Conservation (phyloP, 2,797 vertebrate species). For the Chelonia mydas region DNA sequence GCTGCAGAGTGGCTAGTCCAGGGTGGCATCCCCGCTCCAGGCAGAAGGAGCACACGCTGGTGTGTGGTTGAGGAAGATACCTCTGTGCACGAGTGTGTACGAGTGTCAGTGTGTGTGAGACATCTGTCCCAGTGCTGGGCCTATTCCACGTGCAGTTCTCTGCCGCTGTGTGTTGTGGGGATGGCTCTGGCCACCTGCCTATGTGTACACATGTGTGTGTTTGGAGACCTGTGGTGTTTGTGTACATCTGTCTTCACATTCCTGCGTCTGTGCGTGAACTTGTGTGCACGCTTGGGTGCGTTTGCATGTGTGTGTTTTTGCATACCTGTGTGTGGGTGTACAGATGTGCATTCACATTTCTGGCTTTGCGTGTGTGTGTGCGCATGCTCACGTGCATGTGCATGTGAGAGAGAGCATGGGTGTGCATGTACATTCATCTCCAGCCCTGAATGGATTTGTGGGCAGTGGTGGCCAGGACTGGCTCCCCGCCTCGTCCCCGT, state of each 20-base stretch:
- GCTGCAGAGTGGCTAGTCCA: no score
- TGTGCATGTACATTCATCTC: not conserved
- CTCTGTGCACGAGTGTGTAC: not conserved
- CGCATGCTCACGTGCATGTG: no score
- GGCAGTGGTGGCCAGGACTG: not conserved
- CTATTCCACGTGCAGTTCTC: not conserved
- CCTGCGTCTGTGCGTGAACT: not conserved
- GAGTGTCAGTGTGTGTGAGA: not conserved
- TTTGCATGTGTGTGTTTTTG: not conserved
- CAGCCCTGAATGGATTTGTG: not conserved
- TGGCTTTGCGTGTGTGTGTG: not conserved
- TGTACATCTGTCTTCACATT: not conserved
- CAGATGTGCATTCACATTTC: not conserved
- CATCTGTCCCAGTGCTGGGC: not conserved
- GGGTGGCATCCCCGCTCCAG: not conserved
- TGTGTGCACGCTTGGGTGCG: not conserved
- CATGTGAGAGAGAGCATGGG: no score
- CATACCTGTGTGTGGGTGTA: not conserved
- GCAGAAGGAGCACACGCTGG: not conserved
- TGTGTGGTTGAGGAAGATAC: not conserved
- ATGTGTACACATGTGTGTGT: not conserved
- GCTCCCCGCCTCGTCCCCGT: not conserved
- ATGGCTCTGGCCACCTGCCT: not conserved
- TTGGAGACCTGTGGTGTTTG: not conserved
- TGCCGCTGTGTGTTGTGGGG: not conserved